A percentile compares a stretch with the other conserved stretches of the same genome.
phyloP scores from a whole-genome alignment of 2,113 vertebrate species.

The Macaca nemestrina region DNA sequence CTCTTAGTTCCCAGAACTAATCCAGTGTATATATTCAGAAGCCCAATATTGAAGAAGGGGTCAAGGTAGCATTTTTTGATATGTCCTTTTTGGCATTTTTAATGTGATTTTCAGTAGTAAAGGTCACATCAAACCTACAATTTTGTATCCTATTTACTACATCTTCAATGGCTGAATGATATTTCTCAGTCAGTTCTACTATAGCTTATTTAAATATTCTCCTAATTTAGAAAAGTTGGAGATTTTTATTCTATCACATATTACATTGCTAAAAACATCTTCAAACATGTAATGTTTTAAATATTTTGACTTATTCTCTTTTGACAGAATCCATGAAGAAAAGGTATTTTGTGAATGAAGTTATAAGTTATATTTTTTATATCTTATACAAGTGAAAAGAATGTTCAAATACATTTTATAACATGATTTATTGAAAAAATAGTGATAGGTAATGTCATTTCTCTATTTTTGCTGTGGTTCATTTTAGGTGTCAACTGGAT shows the following conservation, averaged over 20 bases:
- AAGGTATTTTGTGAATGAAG: constrained; percentile 2
- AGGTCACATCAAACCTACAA: not conserved
- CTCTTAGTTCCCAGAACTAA: not conserved
- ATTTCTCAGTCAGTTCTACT: not conserved
- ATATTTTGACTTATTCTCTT: not conserved
- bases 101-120: not conserved
- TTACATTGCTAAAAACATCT: not conserved
- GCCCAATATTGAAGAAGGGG: not conserved
- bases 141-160: not conserved
- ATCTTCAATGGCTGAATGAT: not conserved
- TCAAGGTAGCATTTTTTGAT: not conserved
- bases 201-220: not conserved
- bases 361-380: not conserved
- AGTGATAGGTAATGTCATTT: not conserved
- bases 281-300: not conserved
- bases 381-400: not conserved
- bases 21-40: not conserved
- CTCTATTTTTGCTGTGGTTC: not conserved
- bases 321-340: not conserved
- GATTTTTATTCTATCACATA: not conserved
- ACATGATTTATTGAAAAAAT: not conserved
- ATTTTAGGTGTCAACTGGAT: not conserved
- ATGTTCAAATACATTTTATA: not conserved
- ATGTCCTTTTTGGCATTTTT: not conserved
- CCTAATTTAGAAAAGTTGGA: not conserved